These are phyloP conservation scores for Guaruba guarouba DNA, from an alignment of 2,113 vertebrate genomes.

Conservation along the genomic window DNA sequence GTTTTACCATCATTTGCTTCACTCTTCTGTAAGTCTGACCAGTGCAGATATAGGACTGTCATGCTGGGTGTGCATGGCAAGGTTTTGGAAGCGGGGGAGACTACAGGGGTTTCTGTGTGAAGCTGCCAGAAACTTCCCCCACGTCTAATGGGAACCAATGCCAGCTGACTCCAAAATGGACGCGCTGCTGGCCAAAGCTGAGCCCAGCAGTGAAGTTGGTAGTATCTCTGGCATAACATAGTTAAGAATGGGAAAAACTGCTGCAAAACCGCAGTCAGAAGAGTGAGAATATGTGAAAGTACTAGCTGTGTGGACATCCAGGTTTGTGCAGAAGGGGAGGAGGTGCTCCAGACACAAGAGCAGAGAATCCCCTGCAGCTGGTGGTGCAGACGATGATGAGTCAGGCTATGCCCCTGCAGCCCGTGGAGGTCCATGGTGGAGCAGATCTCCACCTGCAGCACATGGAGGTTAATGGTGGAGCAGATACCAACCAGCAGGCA, in stretches of 20 bases:
- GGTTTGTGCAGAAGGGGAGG: background rate
- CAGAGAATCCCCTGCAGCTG: background rate
- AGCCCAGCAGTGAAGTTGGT: accelerated
- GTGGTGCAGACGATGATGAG: background rate
- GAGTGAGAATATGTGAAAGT: background rate
- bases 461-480: background rate
- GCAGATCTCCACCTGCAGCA: background rate
- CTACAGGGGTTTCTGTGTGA: background rate
- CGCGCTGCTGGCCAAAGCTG: accelerated
- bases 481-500: background rate
- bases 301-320: background rate
- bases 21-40: background rate
- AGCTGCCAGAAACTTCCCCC: background rate
- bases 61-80: accelerated
- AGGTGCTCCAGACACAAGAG: accelerated
- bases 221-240: accelerated
- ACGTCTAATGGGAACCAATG: background rate
- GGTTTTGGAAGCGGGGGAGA: background rate
- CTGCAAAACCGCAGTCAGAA: background rate
- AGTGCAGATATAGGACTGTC: background rate
- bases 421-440: background rate
- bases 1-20: background rate
- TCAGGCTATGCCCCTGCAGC: background rate
- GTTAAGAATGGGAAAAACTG: too few relatives aligned
- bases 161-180: accelerated